These are phyloP conservation scores for Macropis europaea DNA, from an alignment of 2,888 invertebrate species.

Conservation along the genomic window DNA sequence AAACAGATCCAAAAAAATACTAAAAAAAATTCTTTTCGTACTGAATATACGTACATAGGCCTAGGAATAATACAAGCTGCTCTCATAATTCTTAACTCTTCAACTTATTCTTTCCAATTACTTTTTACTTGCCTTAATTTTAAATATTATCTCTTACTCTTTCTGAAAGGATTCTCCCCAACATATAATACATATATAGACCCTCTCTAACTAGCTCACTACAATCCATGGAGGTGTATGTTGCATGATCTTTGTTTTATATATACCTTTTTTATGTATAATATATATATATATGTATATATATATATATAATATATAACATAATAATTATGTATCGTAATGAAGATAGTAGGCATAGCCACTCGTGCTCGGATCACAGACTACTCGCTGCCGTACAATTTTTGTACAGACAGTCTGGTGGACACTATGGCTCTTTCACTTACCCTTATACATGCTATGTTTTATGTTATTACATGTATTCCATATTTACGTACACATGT, in stretches of 20 bases:
- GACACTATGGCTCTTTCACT: slow-evolving; percentile 77
- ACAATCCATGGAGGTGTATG: slow-evolving; percentile 72
- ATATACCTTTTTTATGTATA: slow-evolving; percentile 61
- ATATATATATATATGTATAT: slow-evolving; percentile 66
- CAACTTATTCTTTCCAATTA: slow-evolving; percentile 50
- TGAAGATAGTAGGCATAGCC: slow-evolving; percentile 79
- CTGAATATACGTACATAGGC: slow-evolving; percentile 69
- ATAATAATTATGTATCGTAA: slow-evolving; percentile 76
- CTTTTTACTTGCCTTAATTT: slow-evolving; percentile 61
- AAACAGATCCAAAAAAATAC: slow-evolving; percentile 36
- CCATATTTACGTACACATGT: slow-evolving; percentile 61
- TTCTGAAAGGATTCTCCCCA: slow-evolving; percentile 53
- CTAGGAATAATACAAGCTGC: slow-evolving; percentile 71
- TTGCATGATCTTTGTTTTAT: slow-evolving; percentile 67
- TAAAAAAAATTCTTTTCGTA: slow-evolving; percentile 58
- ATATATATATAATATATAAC: slow-evolving; percentile 72
- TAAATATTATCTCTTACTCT: slow-evolving; percentile 57
- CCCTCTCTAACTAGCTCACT: slow-evolving; percentile 75
- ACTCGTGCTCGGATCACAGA: slow-evolving; percentile 79
- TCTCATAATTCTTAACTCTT: slow-evolving; percentile 58
- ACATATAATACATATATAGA: slow-evolving; percentile 74
- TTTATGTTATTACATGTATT: slow-evolving; percentile 41
- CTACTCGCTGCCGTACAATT: slow-evolving; percentile 77
- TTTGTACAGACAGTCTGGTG: slow-evolving; percentile 77
- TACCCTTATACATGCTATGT: slow-evolving; percentile 50